Base-by-base conservation (phyloP, 2,888 invertebrate genomes). In the Apantesis nais region DNA sequence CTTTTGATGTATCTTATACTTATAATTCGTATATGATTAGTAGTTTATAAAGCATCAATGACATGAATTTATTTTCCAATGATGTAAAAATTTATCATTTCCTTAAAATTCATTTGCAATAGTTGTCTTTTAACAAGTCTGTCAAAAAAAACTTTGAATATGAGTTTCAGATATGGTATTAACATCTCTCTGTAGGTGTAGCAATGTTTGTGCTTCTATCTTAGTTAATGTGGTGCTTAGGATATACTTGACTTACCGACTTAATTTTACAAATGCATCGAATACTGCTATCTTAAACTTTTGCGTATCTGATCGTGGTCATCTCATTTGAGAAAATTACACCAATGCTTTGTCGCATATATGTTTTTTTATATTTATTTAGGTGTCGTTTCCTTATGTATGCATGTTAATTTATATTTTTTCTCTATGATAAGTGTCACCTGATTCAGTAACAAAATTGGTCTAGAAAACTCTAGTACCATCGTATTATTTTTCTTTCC, bases 241-340 rank as follows among this genome's bases (percentile, higher is more conserved):
- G 84, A 81, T 82, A 77, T 78, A 75, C 82, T 81, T 88, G 88
- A 89, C 88, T 87, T 89, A 89, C 82, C 74, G 85, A 76, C 83
- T 85, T 86, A 89, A 89, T 89, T 87, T 86, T 82, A 83, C 83
- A 86, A 88, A 88, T 89, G 86, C 87, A 88, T 88, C 84, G 86
- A 87, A 82, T 83, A 74, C 68, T 71, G 72, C 74, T 75, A 77
- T 79, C 63, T 64, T 52, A 52, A 52, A 22, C 52, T 11, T n/a
- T 55, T 11, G 12, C 3, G 12, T 55, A 44, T 4, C 4, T 14
- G 4, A 19, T 8, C 22, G 22, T 5, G 25, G 4, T 25, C 11
- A 25, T 29, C 55, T 55, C 9, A 55, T 55, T 25, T 7, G 0
- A 2, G n/a, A 11, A 25, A 55, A 55, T 25, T 25, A 41, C 41